A percentile compares a stretch with the other conserved stretches of the same genome.
Conservation (phyloP, 64 coral and sea anemone genomes). For the Porites australiensis region DNA sequence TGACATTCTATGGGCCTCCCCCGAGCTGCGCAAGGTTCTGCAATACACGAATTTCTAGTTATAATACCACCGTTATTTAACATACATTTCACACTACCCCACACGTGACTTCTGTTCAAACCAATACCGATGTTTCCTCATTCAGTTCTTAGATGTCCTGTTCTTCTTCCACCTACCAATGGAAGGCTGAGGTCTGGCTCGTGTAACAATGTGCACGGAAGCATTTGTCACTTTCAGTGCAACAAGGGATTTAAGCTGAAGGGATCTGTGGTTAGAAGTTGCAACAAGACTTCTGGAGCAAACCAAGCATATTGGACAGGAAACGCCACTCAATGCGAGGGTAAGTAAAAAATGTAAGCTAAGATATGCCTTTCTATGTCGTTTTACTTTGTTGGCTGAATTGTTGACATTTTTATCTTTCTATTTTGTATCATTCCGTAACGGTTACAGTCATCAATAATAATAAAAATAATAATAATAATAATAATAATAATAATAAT, state of each 20-base stretch:
- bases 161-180: slow-evolving; percentile 3
- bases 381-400: no score
- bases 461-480: no score
- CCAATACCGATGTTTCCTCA: background rate
- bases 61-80: no score
- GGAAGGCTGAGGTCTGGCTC: background rate
- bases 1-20: no score
- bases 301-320: slow-evolving; percentile 47
- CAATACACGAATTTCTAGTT: no score
- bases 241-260: slow-evolving; percentile 29
- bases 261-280: slow-evolving; percentile 51
- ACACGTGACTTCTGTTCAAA: background rate
- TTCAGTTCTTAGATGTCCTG: slow-evolving; percentile 29
- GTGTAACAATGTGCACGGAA: slow-evolving; percentile 54
- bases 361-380: background rate
- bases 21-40: no score
- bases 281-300: slow-evolving; percentile 13
- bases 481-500: no score
- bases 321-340: slow-evolving; percentile 61
- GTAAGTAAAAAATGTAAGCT: background rate
- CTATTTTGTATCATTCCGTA: no score
- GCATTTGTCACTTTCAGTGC: slow-evolving; percentile 33
- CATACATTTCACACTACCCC: background rate
- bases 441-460: no score
- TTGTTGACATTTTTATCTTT: no score